Evolutionary conservation across 92 coral and sea anemone species (phyloP), one percentile per base, ranked within the genome.

Genomic region (Palythoa caribaeorum): DNA sequence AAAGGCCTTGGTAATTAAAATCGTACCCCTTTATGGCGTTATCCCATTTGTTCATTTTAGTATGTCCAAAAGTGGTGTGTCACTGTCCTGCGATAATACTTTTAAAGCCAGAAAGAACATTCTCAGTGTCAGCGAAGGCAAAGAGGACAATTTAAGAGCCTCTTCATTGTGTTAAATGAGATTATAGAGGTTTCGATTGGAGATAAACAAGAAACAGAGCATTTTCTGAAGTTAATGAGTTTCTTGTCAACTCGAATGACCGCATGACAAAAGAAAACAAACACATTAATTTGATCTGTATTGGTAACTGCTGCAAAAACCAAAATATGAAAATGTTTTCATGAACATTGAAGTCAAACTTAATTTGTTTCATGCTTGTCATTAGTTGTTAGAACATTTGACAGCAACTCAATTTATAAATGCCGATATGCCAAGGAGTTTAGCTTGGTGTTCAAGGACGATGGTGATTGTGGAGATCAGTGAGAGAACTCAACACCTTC

Each of bases 331-430:
- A 36, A 54, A 59, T 15, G 69, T 93, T 55, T 88, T 93, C 70
- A 55, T 87, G 3, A 77, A 80, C 57, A 68, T 86, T n/a, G 78
- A 89, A 28, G 90, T 90, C 9, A 90, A 90, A 69, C 80, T 88
- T 2, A 93, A 93, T 73, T 44, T 90, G 19, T 90, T 73, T 70
- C 93, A 93, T 51, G 93, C 90, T 15, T 88, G 95, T 5, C 93
- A 93, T 40, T 47, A 83, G 63, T 80, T 90, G 1, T n/a, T 83
- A 0, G 84, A 54, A 84, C 73, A 87, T 3, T 50, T 93, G 11
- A 38, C 76, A 17, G 8, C 85, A 39, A 74, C 76, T 5, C 10
- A 81, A 28, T 14, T 54, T 44, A 28, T 54, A 83, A 5, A 19
- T 51, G 72, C n/a, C 54, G 71, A 47, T 78, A 69, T 71, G 71